These are phyloP conservation scores for Taxidea taxus DNA, from an alignment of 2,113 vertebrate species.

Conservation along the genomic window DNA sequence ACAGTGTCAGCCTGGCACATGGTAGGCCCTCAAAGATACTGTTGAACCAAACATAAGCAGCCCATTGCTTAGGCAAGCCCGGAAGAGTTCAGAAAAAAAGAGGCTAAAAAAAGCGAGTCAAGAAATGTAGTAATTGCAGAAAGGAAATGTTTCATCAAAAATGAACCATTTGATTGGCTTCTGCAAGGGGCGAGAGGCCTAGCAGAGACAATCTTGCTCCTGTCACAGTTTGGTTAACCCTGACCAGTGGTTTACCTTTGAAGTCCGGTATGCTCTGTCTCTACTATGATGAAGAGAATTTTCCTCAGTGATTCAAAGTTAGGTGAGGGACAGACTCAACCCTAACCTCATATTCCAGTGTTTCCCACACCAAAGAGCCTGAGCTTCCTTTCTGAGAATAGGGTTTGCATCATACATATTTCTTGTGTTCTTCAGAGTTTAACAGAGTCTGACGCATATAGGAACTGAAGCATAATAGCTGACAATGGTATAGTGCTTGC, in stretches of 20 bases:
- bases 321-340: neutral
- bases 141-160: neutral
- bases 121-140: neutral
- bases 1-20: neutral
- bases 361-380: neutral
- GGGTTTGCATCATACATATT: neutral
- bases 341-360: neutral
- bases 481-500: neutral
- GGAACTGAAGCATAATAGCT: neutral
- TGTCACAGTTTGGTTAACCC: neutral
- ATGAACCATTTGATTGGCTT: neutral
- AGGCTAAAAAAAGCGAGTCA: neutral
- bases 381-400: neutral
- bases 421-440: neutral
- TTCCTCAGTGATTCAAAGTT: neutral
- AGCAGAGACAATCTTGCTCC: neutral
- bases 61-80: neutral
- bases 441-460: neutral
- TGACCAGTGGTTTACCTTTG: neutral
- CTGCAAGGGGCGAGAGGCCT: neutral
- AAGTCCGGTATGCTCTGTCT: neutral
- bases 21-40: neutral
- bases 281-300: neutral
- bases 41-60: neutral
- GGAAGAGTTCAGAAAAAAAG: neutral